Conservation (phyloP, 2,113 vertebrate genomes). For the Oreochromis niloticus region DNA sequence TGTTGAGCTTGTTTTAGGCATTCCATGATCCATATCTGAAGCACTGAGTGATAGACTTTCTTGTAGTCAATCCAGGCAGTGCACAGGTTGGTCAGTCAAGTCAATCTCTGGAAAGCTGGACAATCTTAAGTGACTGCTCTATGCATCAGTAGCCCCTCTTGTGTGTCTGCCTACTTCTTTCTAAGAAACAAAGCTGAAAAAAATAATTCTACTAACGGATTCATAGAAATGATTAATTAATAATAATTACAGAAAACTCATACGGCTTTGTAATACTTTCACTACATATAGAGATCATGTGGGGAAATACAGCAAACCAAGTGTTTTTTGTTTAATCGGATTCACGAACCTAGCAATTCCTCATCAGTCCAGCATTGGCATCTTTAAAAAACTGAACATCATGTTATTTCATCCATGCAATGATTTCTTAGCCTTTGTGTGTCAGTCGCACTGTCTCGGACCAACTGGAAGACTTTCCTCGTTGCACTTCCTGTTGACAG, state of each 20-base stretch:
- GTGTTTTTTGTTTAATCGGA: background rate
- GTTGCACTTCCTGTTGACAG: background rate
- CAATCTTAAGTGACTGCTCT: background rate
- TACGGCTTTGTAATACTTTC: background rate
- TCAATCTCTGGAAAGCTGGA: background rate
- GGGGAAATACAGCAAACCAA: background rate
- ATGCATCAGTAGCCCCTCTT: background rate
- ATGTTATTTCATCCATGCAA: background rate
- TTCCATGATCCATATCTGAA: background rate
- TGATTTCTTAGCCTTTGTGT: background rate
- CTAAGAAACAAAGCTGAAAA: background rate
- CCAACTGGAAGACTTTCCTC: background rate
- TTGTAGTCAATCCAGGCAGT: background rate
- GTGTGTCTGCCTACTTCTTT: background rate
- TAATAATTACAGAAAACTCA: background rate
- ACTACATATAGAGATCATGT: background rate
- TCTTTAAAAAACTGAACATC: background rate
- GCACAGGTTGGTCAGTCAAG: background rate
- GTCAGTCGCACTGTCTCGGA: background rate
- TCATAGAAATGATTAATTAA: background rate
- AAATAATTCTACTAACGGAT: background rate
- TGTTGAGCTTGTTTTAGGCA: background rate
- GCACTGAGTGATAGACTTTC: background rate
- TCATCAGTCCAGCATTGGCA: background rate
- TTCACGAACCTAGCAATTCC: background rate